A percentile compares a stretch with the other conserved stretches of the same genome.
Conservation (phyloP, 1,140 invertebrate species). For the Calephelis virginiensis region DNA sequence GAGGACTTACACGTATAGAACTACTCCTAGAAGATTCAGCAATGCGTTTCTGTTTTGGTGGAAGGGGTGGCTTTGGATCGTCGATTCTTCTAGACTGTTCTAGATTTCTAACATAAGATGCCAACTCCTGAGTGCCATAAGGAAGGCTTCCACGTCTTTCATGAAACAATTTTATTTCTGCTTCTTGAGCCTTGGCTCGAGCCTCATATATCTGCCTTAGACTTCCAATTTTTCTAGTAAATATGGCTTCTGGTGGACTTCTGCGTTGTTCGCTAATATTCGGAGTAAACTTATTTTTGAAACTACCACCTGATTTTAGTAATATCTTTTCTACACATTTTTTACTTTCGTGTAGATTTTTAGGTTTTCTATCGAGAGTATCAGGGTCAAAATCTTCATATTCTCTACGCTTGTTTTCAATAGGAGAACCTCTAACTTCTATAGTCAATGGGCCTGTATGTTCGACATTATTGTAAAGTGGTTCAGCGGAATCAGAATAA, state of each 20-base stretch:
- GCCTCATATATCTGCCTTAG: slow-evolving; percentile 89
- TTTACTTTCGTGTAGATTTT: slow-evolving; percentile 41
- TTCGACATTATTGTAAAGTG: slow-evolving; percentile 70
- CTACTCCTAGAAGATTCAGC: slow-evolving; percentile 49
- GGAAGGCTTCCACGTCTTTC: slow-evolving; percentile 57
- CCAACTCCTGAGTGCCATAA: slow-evolving; percentile 46
- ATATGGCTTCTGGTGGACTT: slow-evolving; percentile 49
- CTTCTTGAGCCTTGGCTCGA: slow-evolving; percentile 69
- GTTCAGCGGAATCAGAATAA: slow-evolving; percentile 74
- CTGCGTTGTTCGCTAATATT: slow-evolving; percentile 36
- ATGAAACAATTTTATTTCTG: slow-evolving; percentile 43
- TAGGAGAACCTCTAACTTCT: slow-evolving; percentile 83
- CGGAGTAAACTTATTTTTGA: slow-evolving; percentile 70
- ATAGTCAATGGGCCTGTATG: slow-evolving; percentile 85
- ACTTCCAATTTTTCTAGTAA: slow-evolving; percentile 80
- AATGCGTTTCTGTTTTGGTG: slow-evolving; percentile 77
- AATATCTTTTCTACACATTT: slow-evolving; percentile 79
- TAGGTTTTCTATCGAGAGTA: slow-evolving; percentile 88
- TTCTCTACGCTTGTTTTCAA: slow-evolving; percentile 50
- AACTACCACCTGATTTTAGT: slow-evolving; percentile 81
- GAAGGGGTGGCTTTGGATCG: slow-evolving; percentile 68
- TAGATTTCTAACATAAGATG: slow-evolving; percentile 47
- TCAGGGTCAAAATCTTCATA: slow-evolving; percentile 89
- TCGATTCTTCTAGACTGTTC: slow-evolving; percentile 47
- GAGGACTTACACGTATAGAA: slow-evolving; percentile 49